phyloP scores from a whole-genome alignment of 1,140 invertebrate species.

The Drosophila nannoptera region DNA sequence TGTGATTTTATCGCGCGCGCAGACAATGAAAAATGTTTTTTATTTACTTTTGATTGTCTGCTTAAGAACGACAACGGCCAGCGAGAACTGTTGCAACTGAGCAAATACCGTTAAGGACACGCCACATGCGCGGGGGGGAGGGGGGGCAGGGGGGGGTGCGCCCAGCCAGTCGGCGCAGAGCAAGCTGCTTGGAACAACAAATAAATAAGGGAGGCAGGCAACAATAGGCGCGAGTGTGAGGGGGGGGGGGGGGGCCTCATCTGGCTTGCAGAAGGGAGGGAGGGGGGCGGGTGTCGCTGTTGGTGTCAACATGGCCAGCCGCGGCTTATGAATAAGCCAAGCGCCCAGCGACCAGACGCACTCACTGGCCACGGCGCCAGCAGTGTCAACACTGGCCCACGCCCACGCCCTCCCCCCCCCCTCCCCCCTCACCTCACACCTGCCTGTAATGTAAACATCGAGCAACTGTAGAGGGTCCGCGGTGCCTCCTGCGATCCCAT shows the following conservation, averaged over 20 bases:
- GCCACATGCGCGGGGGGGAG: too few species aligned
- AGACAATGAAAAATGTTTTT: slow-evolving; percentile 52
- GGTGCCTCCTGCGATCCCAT: slow-evolving; percentile 17
- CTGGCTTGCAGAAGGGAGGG: too few species aligned
- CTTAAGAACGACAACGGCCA: slow-evolving; percentile 36
- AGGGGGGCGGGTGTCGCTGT: too few species aligned
- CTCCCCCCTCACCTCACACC: slow-evolving; percentile 2
- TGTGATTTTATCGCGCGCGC: slow-evolving; percentile 16
- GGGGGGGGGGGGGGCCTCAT: too few species aligned
- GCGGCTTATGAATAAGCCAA: slow-evolving; percentile 58
- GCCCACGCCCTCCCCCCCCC: neutral
- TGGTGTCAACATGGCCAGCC: slow-evolving; percentile 47
- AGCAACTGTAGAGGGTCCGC: slow-evolving; percentile 23
- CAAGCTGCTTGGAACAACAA: slow-evolving; percentile 11
- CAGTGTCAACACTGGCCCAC: slow-evolving; percentile 2
- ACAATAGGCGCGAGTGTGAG: slow-evolving; percentile 25
- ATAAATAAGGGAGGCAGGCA: slow-evolving; percentile 24
- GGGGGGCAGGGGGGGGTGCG: too few species aligned
- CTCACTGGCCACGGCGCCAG: slow-evolving; percentile 16
- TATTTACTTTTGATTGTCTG: slow-evolving; percentile 68
- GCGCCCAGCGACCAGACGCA: slow-evolving; percentile 29
- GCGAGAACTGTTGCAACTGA: neutral
- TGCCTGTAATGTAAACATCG: slow-evolving; percentile 3
- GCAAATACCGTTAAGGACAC: slow-evolving; percentile 17
- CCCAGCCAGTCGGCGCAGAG: too few species aligned